Base-by-base conservation (phyloP, 1,140 invertebrate genomes). In the Streblospio benedicti region DNA sequence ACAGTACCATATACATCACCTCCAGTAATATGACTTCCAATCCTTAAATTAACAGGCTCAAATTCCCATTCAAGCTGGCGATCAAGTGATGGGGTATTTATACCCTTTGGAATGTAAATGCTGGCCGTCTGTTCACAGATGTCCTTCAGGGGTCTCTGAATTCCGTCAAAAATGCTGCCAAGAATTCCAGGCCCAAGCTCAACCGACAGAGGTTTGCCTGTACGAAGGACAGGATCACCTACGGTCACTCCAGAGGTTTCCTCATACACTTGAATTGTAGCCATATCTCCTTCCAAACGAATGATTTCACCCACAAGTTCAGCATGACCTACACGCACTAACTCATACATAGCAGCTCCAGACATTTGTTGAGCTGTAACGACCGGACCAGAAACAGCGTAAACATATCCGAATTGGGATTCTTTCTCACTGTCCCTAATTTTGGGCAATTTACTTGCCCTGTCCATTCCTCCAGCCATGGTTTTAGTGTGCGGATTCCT, bases 221-320 rank as follows among this genome's bases (percentile, higher is more conserved):
- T 99, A 71, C 96, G 83, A 57, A 99, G 80, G 2, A 99, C 96
- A 18, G 97, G 97, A 82, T 99, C 97, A 33, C 97, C 97, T 5
- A 99, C 96, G 32, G 97, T 99, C 2, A 99, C 95, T 73, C 96
- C 96, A 53, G 95, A 98, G 47, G 97, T 99, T 79, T 99, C 97
- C 81, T 99, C 97, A 73, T 99, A 99, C 58, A 98, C 94, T 84
- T 97, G 94, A 77, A 99, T 99, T 61, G 97, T 99, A 47, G 97
- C 97, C 87, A 96, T 93, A 77, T 99, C 96, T 59, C 94, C 94
- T 81, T 99, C 96, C 57, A 99, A 83, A 78, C 96, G 87, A 81
- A 99, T 99, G 77, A 99, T 99, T 82, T 99, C 97, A 64, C 97
- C 97, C 1, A 99, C 97, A 66, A 99, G 81, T 79, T 99, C 94